Evolutionary conservation across 2,113 vertebrate species (phyloP), one percentile per base, ranked within the genome.

Genomic region (Ictalurus furcatus): DNA sequence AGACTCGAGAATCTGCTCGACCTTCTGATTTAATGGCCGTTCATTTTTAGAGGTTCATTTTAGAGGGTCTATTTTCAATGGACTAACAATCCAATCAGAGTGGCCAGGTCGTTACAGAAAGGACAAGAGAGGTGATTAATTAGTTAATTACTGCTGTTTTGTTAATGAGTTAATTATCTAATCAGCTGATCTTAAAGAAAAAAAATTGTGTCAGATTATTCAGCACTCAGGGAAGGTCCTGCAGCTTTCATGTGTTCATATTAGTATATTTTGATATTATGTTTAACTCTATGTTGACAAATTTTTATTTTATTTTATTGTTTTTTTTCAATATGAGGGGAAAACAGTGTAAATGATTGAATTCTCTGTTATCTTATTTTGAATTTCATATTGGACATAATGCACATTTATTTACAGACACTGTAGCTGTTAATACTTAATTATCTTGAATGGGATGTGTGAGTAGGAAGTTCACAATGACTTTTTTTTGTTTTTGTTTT

Each of bases 81-180:
- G 76, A 86, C 67, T 88, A 91, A 85, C 86, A 85, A 59, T 86
- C 84, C 92, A 93, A 93, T 94, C 91, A 93, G 80, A 88, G 81
- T 21, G 84, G 65, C 37, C 58, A 80, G 81, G 89, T 85, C 79
- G 86, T 89, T 87, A 82, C 84, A 48, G 79, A 30, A 56, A 88
- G 44, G 76, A 88, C 21, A 58, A 91, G 74, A 93, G 85, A 91
- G 63, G 79, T 92, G 92, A 94, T 94, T 94, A 93, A 92, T 67
- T 67, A 8, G 25, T 85, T 69, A 19, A 71, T 69, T 54, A 23
- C 44, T 44, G 30, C 23, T 52, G 63, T 54, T 85, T 30, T n/a
- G 37, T 69, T 85, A 48, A 85, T 69, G 23, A 69, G 63, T 52
- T n/a, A 30, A 7, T 67, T 48, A 48, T 48, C 83, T 21, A 82